Base-by-base conservation (phyloP, 2,113 vertebrate genomes). In the Labeo catla region DNA sequence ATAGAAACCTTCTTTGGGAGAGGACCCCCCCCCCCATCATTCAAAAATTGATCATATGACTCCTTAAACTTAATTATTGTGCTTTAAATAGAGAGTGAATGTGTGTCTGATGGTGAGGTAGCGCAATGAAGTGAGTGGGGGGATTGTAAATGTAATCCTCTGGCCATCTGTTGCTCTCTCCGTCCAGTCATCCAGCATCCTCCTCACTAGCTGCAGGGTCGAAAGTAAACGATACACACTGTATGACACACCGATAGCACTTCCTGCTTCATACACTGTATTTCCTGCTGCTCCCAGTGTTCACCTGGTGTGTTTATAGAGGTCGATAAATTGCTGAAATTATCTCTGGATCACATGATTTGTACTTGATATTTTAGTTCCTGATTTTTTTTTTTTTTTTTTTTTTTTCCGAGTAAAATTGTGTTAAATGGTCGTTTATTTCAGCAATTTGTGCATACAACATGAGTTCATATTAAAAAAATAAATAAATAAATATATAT, bases 81-180 rank as follows among this genome's bases (percentile, higher is more conserved):
- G 74, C 49, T 77, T 23, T 7, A 19, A 28, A 77, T 77, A 77
- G 2, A 4, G 63, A 49, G 80, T 45, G 10, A n/a, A 47, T 6
- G 80, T 28, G 66, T 28, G 65, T 83, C 49, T 83, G 19, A 39
- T 15, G n/a, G 57, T 81, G 80, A 81, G n/a, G 10, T 34, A 21
- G 19, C 28, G 10, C n/a, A 34, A 16, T 73, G 81, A 74, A 85
- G 47, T 59, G 90, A 84, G 85, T 86, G 88, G 92, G 89, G 90
- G 93, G 94, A 93, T 93, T 93, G 93, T 36, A 73, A 89, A 87
- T 89, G 88, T 95, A 95, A 95, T 95, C 93, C 94, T 81, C 82
- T 85, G 84, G 81, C 94, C 94, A 95, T 95, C 95, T 95, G 94
- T 90, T 94, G 86, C 89, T 88, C 90, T 50, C 89, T 81, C 86